phyloP scores from a whole-genome alignment of 2,113 vertebrate genomes.

The Brachypteracias leptosomus region DNA sequence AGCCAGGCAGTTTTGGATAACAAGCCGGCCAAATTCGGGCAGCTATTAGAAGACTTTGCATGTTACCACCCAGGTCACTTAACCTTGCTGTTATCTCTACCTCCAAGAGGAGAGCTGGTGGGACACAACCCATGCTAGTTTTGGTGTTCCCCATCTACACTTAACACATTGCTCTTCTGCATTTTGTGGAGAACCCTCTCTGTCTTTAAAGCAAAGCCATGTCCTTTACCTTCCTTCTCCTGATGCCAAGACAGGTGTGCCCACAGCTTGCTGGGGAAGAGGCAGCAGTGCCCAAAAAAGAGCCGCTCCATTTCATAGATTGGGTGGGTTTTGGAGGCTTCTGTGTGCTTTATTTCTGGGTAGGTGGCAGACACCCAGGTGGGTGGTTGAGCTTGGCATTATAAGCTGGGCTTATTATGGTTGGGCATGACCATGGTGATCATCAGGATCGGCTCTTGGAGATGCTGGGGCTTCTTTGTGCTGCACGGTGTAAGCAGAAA shows the following conservation, averaged over 20 bases:
- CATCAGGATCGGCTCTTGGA: too few species aligned
- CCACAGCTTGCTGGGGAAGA: background rate
- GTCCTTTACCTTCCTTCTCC: background rate
- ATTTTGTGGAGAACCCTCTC: background rate
- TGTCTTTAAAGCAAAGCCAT: background rate
- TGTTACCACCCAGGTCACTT: background rate
- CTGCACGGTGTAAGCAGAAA: background rate
- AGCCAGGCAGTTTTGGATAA: background rate
- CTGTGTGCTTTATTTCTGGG: background rate
- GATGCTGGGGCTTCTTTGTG: background rate
- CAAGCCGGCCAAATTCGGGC: background rate
- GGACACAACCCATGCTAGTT: background rate
- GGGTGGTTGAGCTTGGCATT: background rate
- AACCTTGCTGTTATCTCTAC: background rate
- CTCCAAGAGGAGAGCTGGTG: background rate
- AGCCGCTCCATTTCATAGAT: background rate
- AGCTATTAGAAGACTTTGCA: background rate
- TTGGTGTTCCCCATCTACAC: background rate
- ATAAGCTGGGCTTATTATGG: background rate
- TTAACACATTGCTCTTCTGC: background rate
- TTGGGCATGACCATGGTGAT: background rate
- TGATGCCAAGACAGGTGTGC: accelerated
- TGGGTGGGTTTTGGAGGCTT: background rate
- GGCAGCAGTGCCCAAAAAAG: accelerated
- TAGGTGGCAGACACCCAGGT: background rate